Conservation (phyloP, 2,888 invertebrate genomes). For the Dorcus hopei region DNA sequence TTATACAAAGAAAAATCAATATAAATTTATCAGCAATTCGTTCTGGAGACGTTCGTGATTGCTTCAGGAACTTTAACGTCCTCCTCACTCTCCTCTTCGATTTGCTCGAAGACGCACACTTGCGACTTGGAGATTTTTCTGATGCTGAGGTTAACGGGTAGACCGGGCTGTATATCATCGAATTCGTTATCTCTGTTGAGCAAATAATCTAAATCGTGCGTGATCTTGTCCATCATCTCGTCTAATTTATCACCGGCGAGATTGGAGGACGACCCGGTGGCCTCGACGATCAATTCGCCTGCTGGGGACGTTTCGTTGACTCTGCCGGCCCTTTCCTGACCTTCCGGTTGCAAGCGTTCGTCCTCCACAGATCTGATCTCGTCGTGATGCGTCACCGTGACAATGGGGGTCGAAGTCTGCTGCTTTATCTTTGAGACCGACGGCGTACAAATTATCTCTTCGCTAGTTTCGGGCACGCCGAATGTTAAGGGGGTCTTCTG, state of each 20-base stretch:
- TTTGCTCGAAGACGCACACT: slow-evolving; percentile 37
- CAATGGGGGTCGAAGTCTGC: slow-evolving; percentile 13
- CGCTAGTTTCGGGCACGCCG: slow-evolving; percentile 21
- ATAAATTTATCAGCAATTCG: slow-evolving; percentile 21
- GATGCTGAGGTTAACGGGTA: slow-evolving; percentile 22
- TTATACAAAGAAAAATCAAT: not conserved
- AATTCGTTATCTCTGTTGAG: slow-evolving; percentile 57
- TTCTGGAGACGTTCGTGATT: slow-evolving; percentile 27
- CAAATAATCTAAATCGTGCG: slow-evolving; percentile 78
- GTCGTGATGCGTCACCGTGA: slow-evolving; percentile 21
- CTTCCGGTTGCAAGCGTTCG: slow-evolving; percentile 43
- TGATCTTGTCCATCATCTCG: slow-evolving; percentile 75
- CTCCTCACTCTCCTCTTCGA: slow-evolving; percentile 37
- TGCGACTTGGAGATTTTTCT: slow-evolving; percentile 37
- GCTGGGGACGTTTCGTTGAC: slow-evolving; percentile 8
- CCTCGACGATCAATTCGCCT: slow-evolving; percentile 36
- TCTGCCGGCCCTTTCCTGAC: slow-evolving; percentile 32
- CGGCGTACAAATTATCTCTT: slow-evolving; percentile 10
- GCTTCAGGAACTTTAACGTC: slow-evolving; percentile 28
- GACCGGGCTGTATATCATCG: slow-evolving; percentile 12
- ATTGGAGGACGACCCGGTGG: slow-evolving; percentile 39
- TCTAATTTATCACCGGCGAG: slow-evolving; percentile 47
- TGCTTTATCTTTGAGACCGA: slow-evolving; percentile 7
- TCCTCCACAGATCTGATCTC: slow-evolving; percentile 7
- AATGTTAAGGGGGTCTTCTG: slow-evolving; percentile 19